These are phyloP conservation scores for Pycnomerus fuliginosus DNA, from an alignment of 2,888 invertebrate genomes.

Conservation along the genomic window DNA sequence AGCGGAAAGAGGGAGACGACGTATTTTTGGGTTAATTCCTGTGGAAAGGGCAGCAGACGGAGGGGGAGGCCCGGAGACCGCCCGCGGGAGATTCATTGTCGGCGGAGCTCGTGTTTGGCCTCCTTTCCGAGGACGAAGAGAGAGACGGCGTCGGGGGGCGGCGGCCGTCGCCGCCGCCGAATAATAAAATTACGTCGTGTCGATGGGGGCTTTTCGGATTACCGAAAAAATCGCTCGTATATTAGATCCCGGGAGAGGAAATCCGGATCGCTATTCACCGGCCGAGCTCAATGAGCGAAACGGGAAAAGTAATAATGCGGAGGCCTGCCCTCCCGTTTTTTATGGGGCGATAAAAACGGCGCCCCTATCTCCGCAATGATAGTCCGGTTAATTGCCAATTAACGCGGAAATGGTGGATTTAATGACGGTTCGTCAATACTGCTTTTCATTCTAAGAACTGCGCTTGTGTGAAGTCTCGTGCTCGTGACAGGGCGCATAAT, in stretches of 20 bases:
- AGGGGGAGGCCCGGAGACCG: not conserved
- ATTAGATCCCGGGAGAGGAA: conserved; percentile 18
- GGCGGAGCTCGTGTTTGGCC: conserved; percentile 21
- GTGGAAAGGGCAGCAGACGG: too few relatives aligned
- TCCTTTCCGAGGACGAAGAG: conserved; percentile 14
- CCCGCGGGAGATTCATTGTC: conserved; percentile 20
- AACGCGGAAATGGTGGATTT: too few relatives aligned
- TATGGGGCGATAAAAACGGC: conserved; percentile 1
- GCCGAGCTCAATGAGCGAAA: conserved; percentile 19
- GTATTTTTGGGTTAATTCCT: too few relatives aligned
- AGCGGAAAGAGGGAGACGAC: conserved; percentile 1
- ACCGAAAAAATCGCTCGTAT: conserved; percentile 12
- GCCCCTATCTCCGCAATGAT: too few relatives aligned
- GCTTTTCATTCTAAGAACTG: too few relatives aligned
- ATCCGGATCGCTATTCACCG: conserved; percentile 18
- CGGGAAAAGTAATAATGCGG: conserved; percentile 19
- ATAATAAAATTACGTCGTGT: conserved; percentile 14
- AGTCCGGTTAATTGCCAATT: too few relatives aligned
- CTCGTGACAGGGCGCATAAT: too few relatives aligned
- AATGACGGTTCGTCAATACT: too few relatives aligned
- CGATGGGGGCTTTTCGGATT: conserved; percentile 9
- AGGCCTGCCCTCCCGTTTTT: conserved; percentile 8
- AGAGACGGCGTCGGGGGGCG: conserved; percentile 1
- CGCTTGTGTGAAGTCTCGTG: too few relatives aligned
- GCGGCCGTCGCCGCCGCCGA: conserved; percentile 6